Percentiles rank a stretch among this genome's conserved stretches.
These are phyloP conservation scores for Achlya flavicornis DNA, from an alignment of 2,888 invertebrate genomes.

Conservation along the genomic window DNA sequence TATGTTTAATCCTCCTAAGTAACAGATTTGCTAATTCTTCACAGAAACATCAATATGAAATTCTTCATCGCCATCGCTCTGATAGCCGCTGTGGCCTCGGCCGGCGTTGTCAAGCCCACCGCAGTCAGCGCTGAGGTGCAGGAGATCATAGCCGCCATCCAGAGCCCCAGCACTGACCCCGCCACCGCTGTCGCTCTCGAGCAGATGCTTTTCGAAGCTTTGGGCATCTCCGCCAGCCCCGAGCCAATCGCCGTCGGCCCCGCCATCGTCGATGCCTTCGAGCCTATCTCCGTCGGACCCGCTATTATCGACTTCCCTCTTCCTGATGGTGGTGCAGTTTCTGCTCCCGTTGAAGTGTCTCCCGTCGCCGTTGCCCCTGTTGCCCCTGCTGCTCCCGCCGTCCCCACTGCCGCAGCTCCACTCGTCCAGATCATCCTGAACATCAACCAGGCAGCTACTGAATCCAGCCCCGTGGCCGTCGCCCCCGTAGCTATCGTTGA, in stretches of 20 bases:
- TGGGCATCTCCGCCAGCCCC: constrained; percentile 18
- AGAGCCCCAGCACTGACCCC: constrained; percentile 59
- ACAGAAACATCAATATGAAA: constrained; percentile 60
- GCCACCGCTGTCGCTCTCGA: constrained; percentile 54
- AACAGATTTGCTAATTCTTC: constrained; percentile 7
- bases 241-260: constrained; percentile 32
- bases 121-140: constrained; percentile 39
- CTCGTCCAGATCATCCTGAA: constrained; percentile 54
- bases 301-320: constrained; percentile 36
- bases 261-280: constrained; percentile 22
- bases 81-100: constrained; percentile 61
- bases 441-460: constrained; percentile 36
- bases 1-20: not conserved
- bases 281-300: constrained; percentile 35
- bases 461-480: constrained; percentile 21
- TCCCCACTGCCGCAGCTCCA: constrained; percentile 30
- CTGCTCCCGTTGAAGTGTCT: constrained; percentile 20
- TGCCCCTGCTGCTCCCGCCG: constrained; percentile 18
- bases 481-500: constrained; percentile 20
- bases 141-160: constrained; percentile 58
- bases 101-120: constrained; percentile 28
- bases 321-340: constrained; percentile 24
- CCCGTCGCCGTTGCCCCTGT: constrained; percentile 28
- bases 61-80: constrained; percentile 60
- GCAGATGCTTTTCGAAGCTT: constrained; percentile 36